phyloP scores from a whole-genome alignment of 1,140 invertebrate genomes.

The Colletes gigas region DNA sequence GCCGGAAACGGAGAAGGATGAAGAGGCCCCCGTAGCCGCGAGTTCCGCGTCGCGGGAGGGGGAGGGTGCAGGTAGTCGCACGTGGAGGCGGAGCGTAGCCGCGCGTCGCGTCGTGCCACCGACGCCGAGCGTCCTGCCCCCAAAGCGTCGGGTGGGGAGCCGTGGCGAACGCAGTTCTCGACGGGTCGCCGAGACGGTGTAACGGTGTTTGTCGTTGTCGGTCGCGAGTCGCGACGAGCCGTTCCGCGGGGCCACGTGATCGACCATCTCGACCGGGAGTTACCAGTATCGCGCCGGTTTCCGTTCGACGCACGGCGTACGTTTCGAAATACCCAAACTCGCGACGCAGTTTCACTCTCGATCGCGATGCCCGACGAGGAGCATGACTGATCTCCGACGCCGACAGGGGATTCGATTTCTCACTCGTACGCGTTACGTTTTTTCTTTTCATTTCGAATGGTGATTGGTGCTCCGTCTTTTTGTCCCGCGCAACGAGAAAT shows the following conservation, averaged over 20 bases:
- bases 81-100: conserved; percentile 76
- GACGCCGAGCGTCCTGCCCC: conserved; percentile 69
- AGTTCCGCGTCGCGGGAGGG: conserved; percentile 16
- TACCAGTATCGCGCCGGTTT: too few species aligned
- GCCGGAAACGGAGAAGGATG: conserved; percentile 15
- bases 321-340: too few species aligned
- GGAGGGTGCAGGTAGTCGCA: conserved; percentile 51
- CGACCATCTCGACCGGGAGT: background rate
- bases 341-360: too few species aligned
- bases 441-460: background rate
- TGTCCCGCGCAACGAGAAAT: too few species aligned
- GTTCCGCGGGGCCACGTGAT: conserved; percentile 54
- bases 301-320: too few species aligned
- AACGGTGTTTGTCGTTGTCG: conserved; percentile 42
- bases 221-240: conserved; percentile 21
- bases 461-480: background rate
- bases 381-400: background rate
- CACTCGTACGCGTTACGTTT: background rate
- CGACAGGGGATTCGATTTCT: background rate
- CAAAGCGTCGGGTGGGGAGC: conserved; percentile 68
- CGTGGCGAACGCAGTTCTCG: conserved; percentile 72
- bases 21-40: conserved; percentile 9
- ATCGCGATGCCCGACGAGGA: background rate
- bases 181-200: conserved; percentile 69
- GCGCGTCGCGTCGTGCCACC: conserved; percentile 69